These are phyloP conservation scores for Pomacea maculata DNA, from an alignment of 1,140 invertebrate genomes.

Conservation along the genomic window DNA sequence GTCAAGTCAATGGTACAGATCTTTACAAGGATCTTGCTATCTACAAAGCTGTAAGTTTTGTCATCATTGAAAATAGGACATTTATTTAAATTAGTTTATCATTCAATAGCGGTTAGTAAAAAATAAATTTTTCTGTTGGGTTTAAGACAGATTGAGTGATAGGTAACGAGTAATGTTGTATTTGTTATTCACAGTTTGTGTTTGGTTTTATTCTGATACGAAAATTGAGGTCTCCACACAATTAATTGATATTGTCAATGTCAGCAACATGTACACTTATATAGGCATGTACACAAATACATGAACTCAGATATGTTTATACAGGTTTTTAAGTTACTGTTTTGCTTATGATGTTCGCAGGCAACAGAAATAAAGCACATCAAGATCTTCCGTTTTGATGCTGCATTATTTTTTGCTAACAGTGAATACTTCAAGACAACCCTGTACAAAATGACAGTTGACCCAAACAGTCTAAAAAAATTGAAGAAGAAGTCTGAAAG, in stretches of 20 bases:
- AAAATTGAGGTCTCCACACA: too few species aligned
- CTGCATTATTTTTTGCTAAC: constrained; percentile 64
- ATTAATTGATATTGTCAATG: too few species aligned
- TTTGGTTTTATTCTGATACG: not conserved
- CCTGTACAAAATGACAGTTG: constrained; percentile 55
- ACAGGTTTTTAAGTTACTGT: not conserved
- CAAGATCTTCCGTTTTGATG: constrained; percentile 65
- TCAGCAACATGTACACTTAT: too few species aligned
- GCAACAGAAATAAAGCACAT: constrained; percentile 62
- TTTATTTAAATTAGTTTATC: too few species aligned
- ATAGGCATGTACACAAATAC: too few species aligned
- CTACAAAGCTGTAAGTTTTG: constrained; percentile 53
- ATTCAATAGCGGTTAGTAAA: not conserved
- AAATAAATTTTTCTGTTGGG: not conserved
- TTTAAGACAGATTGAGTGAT: not conserved
- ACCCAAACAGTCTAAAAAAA: constrained; percentile 52
- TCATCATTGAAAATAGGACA: constrained; percentile 17
- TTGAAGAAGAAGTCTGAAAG: constrained; percentile 38
- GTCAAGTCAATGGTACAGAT: constrained; percentile 62
- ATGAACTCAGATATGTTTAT: not conserved
- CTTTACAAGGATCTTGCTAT: constrained; percentile 61
- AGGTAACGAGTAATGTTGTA: not conserved
- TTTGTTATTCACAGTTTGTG: not conserved
- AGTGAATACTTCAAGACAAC: constrained; percentile 58
- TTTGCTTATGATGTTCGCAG: constrained; percentile 45